These are phyloP conservation scores for Drosophila hamatofila DNA, from an alignment of 2,888 invertebrate genomes.

Conservation along the genomic window DNA sequence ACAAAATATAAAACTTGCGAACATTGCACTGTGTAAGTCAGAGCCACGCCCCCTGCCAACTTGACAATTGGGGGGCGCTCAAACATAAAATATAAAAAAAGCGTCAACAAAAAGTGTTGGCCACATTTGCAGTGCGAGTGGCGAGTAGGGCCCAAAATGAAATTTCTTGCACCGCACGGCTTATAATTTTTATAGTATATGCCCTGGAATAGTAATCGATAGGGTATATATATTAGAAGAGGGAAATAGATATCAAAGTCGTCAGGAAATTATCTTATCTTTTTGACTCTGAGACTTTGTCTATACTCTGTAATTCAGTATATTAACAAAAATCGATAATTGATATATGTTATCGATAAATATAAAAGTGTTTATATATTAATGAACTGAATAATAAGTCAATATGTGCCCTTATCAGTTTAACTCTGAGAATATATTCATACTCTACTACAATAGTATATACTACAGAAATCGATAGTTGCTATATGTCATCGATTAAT, in stretches of 20 bases:
- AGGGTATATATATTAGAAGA: no score
- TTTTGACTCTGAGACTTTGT: no score
- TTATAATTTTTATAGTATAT: conserved; percentile 11
- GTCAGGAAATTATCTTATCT: no score
- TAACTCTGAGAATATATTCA: no score
- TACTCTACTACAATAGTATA: no score
- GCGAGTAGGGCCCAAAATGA: conserved; percentile 36
- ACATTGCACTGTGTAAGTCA: conserved; percentile 45
- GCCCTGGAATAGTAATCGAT: background rate
- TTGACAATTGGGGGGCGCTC: conserved; percentile 11
- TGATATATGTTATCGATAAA: background rate
- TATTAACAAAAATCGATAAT: background rate
- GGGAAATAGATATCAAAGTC: background rate
- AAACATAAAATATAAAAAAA: conserved; percentile 5
- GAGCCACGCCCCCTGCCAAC: background rate
- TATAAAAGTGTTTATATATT: background rate
- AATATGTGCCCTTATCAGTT: no score
- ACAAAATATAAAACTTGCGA: conserved; percentile 34
- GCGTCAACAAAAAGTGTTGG: conserved; percentile 35
- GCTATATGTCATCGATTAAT: background rate
- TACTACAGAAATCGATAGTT: background rate
- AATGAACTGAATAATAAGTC: no score
- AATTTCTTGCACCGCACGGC: conserved; percentile 22
- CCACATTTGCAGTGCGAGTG: conserved; percentile 10
- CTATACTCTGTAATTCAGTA: background rate